phyloP scores from a whole-genome alignment of 2,113 vertebrate species.

The Herpailurus yagouaroundi region DNA sequence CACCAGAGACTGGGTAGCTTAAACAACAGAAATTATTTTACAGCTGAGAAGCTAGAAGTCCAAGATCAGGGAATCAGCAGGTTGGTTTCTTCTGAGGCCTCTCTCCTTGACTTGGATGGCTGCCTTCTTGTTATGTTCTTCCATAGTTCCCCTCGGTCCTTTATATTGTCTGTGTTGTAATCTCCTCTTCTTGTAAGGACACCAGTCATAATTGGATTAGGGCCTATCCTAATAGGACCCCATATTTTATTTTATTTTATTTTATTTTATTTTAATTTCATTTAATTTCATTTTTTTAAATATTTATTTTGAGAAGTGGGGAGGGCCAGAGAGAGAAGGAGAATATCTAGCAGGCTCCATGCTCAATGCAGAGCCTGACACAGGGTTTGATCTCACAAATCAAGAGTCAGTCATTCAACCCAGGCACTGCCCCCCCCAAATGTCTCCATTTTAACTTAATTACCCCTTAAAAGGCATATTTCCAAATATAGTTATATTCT shows the following conservation, averaged over 20 bases:
- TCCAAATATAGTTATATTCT: conserved; percentile 9
- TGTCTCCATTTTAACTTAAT: neutral
- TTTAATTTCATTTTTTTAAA: too few relatives aligned
- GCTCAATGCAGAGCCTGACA: too few relatives aligned
- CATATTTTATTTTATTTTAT: too few relatives aligned
- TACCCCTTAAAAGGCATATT: neutral
- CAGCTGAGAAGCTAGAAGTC: neutral
- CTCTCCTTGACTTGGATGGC: neutral
- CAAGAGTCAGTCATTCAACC: too few relatives aligned
- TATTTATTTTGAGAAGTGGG: too few relatives aligned
- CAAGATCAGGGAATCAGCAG: neutral
- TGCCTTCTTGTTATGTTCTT: neutral
- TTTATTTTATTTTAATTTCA: too few relatives aligned
- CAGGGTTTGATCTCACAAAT: too few relatives aligned
- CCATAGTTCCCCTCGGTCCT: neutral
- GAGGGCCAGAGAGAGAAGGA: too few relatives aligned
- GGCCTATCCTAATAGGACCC: neutral
- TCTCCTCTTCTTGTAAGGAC: neutral
- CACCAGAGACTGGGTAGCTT: neutral
- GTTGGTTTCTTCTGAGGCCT: neutral
- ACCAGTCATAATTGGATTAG: neutral
- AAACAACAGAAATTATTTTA: neutral
- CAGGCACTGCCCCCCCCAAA: too few relatives aligned
- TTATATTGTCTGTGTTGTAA: neutral
- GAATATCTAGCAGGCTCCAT: too few relatives aligned